Evolutionary conservation across 2,797 vertebrate species (phyloP).

Genomic region (Notolabrus celidotus): DNA sequence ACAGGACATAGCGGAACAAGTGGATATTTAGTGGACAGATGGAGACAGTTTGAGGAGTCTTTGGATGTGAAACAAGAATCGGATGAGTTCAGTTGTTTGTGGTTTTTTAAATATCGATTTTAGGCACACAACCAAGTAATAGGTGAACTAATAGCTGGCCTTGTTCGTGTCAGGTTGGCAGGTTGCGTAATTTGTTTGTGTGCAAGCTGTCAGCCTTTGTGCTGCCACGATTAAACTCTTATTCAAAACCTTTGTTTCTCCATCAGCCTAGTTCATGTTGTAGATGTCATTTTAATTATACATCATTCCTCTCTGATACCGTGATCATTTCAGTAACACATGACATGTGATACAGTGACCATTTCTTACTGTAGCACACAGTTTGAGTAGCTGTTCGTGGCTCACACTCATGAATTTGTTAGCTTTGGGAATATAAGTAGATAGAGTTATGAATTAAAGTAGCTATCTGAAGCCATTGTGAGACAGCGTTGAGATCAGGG

Average conservation of each 20-base stretch:
- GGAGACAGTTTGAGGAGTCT: conserved; percentile 7
- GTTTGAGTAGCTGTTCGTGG: conserved; percentile 12
- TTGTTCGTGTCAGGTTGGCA: conserved; percentile 39
- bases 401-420: conserved; percentile 34
- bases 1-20: conserved; percentile 9
- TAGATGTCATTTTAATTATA: conserved; percentile 8
- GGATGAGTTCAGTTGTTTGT: neutral
- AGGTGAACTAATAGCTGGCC: conserved; percentile 38
- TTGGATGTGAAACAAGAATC: neutral
- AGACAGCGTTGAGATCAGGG: conserved; percentile 33
- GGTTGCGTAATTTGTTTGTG: conserved; percentile 68
- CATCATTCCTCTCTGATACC: neutral
- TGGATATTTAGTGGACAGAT: neutral
- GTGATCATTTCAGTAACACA: conserved; percentile 12
- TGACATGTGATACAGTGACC: conserved; percentile 42
- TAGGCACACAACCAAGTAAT: conserved; percentile 16
- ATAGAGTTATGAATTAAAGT: conserved; percentile 57
- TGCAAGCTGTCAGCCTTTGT: conserved; percentile 24
- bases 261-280: neutral
- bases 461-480: conserved; percentile 6
- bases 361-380: conserved; percentile 4
- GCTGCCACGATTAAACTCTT: conserved; percentile 16
- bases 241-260: conserved; percentile 7
- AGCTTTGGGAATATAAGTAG: neutral
- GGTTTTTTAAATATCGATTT: conserved; percentile 37